Conservation (phyloP, 2,113 vertebrate species). For the Bubo bubo region DNA sequence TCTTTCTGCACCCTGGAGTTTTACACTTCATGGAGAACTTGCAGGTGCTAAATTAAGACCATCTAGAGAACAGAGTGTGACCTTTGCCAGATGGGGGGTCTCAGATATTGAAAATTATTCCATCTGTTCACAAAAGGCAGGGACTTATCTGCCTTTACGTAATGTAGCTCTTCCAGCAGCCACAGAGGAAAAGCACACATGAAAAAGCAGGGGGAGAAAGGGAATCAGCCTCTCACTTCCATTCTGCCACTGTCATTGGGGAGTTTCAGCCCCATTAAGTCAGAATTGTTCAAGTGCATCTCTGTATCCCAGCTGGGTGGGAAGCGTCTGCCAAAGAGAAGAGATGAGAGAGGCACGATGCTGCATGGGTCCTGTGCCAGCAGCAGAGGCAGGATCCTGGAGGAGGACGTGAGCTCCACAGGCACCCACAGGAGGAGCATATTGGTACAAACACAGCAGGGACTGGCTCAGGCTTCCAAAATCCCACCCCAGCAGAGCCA, state of each 20-base stretch:
- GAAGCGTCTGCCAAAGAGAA: neutral
- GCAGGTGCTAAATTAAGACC: constrained; percentile 43
- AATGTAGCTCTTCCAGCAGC: neutral
- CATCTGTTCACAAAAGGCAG: neutral
- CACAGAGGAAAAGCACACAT: neutral
- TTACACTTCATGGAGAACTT: neutral
- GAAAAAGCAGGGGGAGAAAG: neutral
- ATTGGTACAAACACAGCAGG: neutral
- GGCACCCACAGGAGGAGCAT: neutral
- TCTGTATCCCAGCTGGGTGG: neutral
- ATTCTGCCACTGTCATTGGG: neutral
- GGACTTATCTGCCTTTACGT: neutral
- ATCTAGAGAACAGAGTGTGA: constrained; percentile 41
- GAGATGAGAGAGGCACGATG: neutral
- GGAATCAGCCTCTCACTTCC: neutral
- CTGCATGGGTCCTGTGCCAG: neutral
- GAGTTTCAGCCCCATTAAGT: constrained; percentile 4
- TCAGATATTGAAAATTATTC: constrained; percentile 38
- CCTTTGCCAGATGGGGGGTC: constrained; percentile 19
- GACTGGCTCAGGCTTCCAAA: neutral
- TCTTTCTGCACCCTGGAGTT: neutral
- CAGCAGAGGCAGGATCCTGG: neutral
- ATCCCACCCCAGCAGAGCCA: neutral
- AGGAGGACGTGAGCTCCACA: neutral
- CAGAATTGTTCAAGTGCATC: neutral